Base-by-base conservation (phyloP, 2,797 vertebrate species). In the Notolepis coatsorum region DNA sequence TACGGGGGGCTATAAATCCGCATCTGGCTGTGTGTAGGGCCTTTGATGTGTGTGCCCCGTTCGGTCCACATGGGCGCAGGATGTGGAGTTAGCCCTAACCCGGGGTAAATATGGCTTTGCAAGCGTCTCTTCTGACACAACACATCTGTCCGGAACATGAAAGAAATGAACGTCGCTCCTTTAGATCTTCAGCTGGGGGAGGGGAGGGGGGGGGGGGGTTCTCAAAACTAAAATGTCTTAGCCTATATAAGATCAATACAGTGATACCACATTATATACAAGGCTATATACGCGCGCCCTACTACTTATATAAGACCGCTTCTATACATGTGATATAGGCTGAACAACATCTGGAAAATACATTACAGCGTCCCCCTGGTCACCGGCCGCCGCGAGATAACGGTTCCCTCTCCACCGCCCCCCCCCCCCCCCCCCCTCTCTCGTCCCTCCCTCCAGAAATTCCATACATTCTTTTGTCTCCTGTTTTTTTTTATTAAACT, bases 71-170 rank as follows among this genome's bases (percentile, higher is more conserved):
- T 90, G 91, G 77, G 80, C 77, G 66, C 81, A 81, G 85, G 84
- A 88, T 91, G 89, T 85, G 84, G 81, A 86, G 86, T 87, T 35
- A 79, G 63, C 77, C 84, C 68, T 4, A n/a, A n/a, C n/a, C 27
- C 25, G 25, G 72, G 73, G 71, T 83, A 82, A 88, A 84, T 75
- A 69, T 83, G 54, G 74, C 71, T 75, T 59, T 62, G 68, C 68
- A 60, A 46, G 13, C 28, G 62, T 68, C 61, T 35, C 41, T 20
- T 30, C 42, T 61, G 77, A 76, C 67, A 71, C 69, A 47, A 79
- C 74, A 89, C 88, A 88, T 89, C 81, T 88, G 88, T 80, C 71
- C 12, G 43, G 57, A 71, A 89, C 85, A 87, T 90, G 81, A 87
- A 87, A 86, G 82, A 20, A 75, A 52, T 62, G 15, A 21, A 53